phyloP scores from a whole-genome alignment of 2,797 vertebrate species.

The Hemibagrus guttatus region DNA sequence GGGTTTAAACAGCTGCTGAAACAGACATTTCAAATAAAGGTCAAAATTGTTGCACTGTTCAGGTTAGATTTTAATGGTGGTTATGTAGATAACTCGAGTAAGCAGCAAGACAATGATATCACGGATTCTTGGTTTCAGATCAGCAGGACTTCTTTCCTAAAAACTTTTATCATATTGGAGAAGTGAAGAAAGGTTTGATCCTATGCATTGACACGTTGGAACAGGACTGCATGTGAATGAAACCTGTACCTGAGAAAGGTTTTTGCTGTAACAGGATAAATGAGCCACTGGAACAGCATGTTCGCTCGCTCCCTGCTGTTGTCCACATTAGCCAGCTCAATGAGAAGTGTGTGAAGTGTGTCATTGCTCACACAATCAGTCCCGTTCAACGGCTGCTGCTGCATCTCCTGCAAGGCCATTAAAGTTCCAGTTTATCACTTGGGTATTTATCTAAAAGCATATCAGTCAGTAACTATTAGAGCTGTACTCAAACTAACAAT shows the following conservation, averaged over 20 bases:
- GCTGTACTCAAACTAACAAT: background rate
- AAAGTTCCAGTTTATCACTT: background rate
- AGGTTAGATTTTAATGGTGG: background rate
- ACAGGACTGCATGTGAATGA: background rate
- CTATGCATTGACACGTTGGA: background rate
- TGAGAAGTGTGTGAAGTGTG: constrained; percentile 70
- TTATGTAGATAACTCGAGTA: background rate
- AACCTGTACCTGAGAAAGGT: constrained; percentile 78
- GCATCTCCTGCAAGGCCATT: constrained; percentile 34
- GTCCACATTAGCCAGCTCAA: constrained; percentile 73
- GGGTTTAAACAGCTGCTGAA: background rate
- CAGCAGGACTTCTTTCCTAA: background rate
- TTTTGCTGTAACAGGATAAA: constrained; percentile 77
- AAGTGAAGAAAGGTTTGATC: background rate
- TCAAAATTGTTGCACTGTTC: background rate
- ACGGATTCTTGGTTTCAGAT: too few relatives aligned
- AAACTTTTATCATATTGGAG: background rate
- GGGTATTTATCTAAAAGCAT: background rate
- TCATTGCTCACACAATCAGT: constrained; percentile 46
- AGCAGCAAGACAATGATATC: too few relatives aligned
- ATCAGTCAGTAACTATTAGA: background rate
- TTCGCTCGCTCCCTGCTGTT: constrained; percentile 86
- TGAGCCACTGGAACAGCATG: constrained; percentile 87
- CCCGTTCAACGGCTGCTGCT: constrained; percentile 14
- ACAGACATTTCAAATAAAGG: background rate